Conservation (phyloP, 2,113 vertebrate species). For the Nibea coibor region DNA sequence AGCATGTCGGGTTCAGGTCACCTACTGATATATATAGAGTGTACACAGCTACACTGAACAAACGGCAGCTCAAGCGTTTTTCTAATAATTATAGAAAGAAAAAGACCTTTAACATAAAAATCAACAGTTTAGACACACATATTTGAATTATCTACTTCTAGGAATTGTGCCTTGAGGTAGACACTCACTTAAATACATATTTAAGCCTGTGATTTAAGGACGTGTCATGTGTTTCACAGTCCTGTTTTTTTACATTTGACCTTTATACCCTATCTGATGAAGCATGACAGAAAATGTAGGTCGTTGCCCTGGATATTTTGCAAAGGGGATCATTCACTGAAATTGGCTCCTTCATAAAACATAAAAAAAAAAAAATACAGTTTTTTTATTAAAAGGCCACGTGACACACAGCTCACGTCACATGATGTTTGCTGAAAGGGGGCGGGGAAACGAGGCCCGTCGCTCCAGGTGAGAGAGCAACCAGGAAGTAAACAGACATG, state of each 20-base stretch:
- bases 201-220: no score
- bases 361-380: not conserved
- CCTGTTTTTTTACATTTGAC: slow-evolving; percentile 19
- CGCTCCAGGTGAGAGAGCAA: slow-evolving; percentile 44
- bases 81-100: not conserved
- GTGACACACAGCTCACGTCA: slow-evolving; percentile 20
- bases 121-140: not conserved
- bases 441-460: slow-evolving; percentile 38
- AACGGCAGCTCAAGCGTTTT: not conserved
- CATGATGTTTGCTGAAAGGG: slow-evolving; percentile 5
- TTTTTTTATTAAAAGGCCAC: not conserved
- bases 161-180: not conserved
- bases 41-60: not conserved
- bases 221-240: not conserved
- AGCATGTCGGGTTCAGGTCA: not conserved
- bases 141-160: not conserved
- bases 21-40: not conserved
- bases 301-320: not conserved
- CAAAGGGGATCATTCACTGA: not conserved
- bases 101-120: slow-evolving; percentile 10
- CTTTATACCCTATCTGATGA: slow-evolving; percentile 14
- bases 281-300: not conserved
- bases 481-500: slow-evolving; percentile 77
- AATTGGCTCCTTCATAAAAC: not conserved
- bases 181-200: not conserved